Percentiles rank a stretch among this genome's conserved stretches.
phyloP scores from a whole-genome alignment of 2,797 vertebrate species.

The Mus caroli region DNA sequence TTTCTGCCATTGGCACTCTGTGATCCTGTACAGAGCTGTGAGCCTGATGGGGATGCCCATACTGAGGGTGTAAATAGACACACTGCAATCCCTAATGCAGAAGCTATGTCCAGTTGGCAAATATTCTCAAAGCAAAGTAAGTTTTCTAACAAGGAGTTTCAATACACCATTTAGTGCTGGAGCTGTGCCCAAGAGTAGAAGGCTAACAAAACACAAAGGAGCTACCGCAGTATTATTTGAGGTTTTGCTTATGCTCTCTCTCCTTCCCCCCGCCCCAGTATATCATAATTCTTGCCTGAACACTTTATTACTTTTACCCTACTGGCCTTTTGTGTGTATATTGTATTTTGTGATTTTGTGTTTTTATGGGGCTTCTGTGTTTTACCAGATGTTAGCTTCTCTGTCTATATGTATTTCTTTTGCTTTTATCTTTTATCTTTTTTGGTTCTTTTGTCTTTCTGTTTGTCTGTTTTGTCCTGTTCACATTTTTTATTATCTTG shows the following conservation, averaged over 20 bases:
- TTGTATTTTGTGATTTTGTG: neutral
- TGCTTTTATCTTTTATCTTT: no score
- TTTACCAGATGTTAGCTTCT: neutral
- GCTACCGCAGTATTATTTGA: neutral
- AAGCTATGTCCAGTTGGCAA: neutral
- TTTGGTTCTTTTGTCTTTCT: no score
- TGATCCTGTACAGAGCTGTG: neutral
- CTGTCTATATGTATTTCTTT: no score
- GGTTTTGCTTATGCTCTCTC: neutral
- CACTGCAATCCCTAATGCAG: neutral
- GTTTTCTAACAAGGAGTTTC: neutral
- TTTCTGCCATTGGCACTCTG: neutral
- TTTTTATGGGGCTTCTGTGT: neutral
- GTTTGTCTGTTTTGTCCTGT: no score
- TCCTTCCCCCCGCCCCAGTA: accelerated
- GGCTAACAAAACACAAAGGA: neutral
- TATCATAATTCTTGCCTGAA: neutral
- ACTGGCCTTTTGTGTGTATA: neutral
- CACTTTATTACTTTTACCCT: neutral
- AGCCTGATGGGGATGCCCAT: neutral
- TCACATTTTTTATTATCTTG: no score
- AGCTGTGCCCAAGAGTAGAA: neutral
- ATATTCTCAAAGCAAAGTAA: neutral
- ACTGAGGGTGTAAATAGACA: neutral
- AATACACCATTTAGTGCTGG: neutral